phyloP scores from a whole-genome alignment of 92 coral and sea anemone species.

The Ricordea florida region DNA sequence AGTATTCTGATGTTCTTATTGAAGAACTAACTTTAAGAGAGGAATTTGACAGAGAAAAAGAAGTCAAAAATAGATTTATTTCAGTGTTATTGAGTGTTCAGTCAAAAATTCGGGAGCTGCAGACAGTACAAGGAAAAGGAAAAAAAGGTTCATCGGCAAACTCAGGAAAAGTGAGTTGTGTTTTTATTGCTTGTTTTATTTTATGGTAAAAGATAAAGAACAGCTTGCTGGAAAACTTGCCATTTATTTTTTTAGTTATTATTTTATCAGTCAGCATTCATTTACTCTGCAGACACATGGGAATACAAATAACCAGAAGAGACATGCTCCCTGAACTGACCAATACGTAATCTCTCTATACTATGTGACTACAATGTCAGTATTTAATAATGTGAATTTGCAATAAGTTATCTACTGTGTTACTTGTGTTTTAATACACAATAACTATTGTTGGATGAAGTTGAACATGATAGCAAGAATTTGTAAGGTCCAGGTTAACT shows the following conservation, averaged over 20 bases:
- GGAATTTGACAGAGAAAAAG: conserved; percentile 87
- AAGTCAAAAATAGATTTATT: conserved; percentile 91
- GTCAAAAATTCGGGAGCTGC: conserved; percentile 78
- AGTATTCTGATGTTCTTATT: conserved; percentile 89
- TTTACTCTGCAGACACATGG: too few relatives aligned
- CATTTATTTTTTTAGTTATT: background rate
- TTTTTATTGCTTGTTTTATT: background rate
- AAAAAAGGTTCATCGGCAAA: conserved; percentile 57
- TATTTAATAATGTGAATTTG: too few relatives aligned
- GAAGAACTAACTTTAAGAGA: conserved; percentile 87
- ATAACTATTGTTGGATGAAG: too few relatives aligned
- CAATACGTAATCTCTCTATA: too few relatives aligned
- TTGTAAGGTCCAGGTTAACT: too few relatives aligned
- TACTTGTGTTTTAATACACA: too few relatives aligned
- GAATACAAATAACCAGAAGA: too few relatives aligned
- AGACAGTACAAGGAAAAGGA: conserved; percentile 67
- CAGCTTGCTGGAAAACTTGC: background rate
- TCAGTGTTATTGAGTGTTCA: conserved; percentile 91
- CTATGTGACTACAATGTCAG: too few relatives aligned
- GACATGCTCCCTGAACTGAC: too few relatives aligned
- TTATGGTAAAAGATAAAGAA: background rate
- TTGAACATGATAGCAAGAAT: too few relatives aligned
- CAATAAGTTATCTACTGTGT: too few relatives aligned
- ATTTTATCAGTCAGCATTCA: background rate
- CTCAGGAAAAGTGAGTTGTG: conserved; percentile 25